These are phyloP conservation scores for Mystacornis crossleyi DNA, from an alignment of 2,113 vertebrate species.

Conservation along the genomic window DNA sequence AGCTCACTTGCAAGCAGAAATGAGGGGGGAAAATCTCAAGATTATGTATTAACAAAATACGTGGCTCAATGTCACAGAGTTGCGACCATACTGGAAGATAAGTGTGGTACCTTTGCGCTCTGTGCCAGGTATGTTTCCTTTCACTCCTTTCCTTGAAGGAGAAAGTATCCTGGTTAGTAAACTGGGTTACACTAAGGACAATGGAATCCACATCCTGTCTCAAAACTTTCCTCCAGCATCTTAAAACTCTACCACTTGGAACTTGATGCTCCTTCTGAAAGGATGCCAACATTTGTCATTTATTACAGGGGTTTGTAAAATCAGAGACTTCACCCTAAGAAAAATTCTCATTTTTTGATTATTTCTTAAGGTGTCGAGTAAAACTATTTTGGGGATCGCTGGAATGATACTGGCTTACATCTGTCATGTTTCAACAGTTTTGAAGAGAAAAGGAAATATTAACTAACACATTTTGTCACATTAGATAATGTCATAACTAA, in stretches of 20 bases:
- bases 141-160: background rate
- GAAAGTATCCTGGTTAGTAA: constrained; percentile 2
- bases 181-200: background rate
- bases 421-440: constrained; percentile 65
- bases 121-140: background rate
- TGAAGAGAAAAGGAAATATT: constrained; percentile 68
- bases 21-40: background rate
- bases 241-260: constrained; percentile 18
- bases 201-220: constrained; percentile 42
- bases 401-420: constrained; percentile 39
- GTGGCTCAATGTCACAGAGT: background rate
- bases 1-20: background rate
- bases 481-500: constrained; percentile 75
- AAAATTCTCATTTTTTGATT: constrained; percentile 20
- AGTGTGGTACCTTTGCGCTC: background rate
- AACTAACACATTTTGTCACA: constrained; percentile 71
- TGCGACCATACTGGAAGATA: background rate
- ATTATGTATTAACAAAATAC: background rate
- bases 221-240: background rate
- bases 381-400: constrained; percentile 26
- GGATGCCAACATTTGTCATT: constrained; percentile 19
- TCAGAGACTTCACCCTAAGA: constrained; percentile 22
- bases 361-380: constrained; percentile 60
- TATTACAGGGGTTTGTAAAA: constrained; percentile 48
- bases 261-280: constrained; percentile 4